Percentiles rank a stretch among this genome's conserved stretches.
These are phyloP conservation scores for Agraylea sexmaculata DNA, from an alignment of 1,140 invertebrate species.

Conservation along the genomic window DNA sequence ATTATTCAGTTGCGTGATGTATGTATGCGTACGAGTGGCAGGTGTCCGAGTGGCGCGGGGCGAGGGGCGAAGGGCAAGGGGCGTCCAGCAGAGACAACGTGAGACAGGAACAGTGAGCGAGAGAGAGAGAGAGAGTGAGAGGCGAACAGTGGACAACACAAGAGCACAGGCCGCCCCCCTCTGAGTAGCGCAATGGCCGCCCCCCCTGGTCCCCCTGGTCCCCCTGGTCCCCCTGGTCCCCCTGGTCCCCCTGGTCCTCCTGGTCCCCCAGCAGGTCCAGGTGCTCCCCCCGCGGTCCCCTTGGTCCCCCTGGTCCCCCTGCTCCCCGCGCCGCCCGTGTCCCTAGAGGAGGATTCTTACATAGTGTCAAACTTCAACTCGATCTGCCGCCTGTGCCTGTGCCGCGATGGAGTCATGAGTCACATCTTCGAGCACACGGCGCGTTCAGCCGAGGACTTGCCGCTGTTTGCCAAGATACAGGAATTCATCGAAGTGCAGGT, in stretches of 20 bases:
- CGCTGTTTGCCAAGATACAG: constrained; percentile 21
- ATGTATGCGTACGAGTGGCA: too few species aligned
- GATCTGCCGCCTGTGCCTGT: constrained; percentile 45
- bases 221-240: neutral
- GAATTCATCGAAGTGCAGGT: constrained; percentile 27
- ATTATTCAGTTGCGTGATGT: too few species aligned
- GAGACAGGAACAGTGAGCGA: too few species aligned
- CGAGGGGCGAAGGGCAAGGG: constrained; percentile 4
- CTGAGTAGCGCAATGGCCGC: constrained; percentile 15
- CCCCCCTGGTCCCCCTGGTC: constrained; percentile 2
- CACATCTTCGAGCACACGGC: constrained; percentile 41
- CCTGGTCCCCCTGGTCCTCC: neutral
- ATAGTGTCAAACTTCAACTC: constrained; percentile 39
- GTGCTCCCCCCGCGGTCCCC: neutral
- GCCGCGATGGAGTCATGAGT: constrained; percentile 41
- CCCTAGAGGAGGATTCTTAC: constrained; percentile 41
- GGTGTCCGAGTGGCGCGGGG: constrained; percentile 9
- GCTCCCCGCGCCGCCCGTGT: constrained; percentile 7
- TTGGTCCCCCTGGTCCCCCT: neutral
- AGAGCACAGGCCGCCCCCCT: constrained; percentile 5
- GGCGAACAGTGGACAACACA: neutral
- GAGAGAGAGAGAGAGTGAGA: constrained; percentile 4
- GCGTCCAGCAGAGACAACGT: too few species aligned
- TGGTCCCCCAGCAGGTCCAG: neutral
- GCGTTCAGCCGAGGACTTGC: constrained; percentile 31